Evolutionary conservation across 2,113 vertebrate species (phyloP).

Genomic region (Salminus brasiliensis): DNA sequence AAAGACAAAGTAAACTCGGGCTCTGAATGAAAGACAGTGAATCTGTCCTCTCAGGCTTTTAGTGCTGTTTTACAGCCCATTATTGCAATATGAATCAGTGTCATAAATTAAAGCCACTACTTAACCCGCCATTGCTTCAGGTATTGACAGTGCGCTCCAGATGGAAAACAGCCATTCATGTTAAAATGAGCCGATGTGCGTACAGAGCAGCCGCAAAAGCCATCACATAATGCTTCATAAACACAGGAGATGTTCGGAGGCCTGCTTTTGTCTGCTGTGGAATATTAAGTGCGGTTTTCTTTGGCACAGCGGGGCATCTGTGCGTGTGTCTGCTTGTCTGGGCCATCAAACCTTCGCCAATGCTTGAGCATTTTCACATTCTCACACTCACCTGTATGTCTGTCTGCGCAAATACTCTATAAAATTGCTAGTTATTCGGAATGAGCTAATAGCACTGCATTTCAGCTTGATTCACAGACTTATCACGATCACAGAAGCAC

Average conservation of each 20-base stretch:
- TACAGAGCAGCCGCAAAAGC: slow-evolving; percentile 34
- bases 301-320: slow-evolving; percentile 46
- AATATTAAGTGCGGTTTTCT: slow-evolving; percentile 57
- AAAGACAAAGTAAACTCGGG: slow-evolving; percentile 6
- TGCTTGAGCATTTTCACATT: slow-evolving; percentile 52
- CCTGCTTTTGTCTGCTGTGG: slow-evolving; percentile 45
- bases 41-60: slow-evolving; percentile 11
- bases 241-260: slow-evolving; percentile 36
- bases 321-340: slow-evolving; percentile 49
- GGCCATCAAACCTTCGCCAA: slow-evolving; percentile 39
- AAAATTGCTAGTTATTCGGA: slow-evolving; percentile 54
- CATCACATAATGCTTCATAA: slow-evolving; percentile 30
- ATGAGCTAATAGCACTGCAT: slow-evolving; percentile 50
- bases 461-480: slow-evolving; percentile 23
- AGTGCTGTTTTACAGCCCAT: slow-evolving; percentile 27
- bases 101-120: slow-evolving; percentile 27
- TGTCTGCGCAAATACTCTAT: slow-evolving; percentile 59
- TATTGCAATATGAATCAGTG: slow-evolving; percentile 35
- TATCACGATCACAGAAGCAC: not conserved
- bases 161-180: not conserved
- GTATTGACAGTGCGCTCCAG: slow-evolving; percentile 43
- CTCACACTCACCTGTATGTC: slow-evolving; percentile 37
- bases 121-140: slow-evolving; percentile 39
- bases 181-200: slow-evolving; percentile 35
- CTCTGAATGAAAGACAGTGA: slow-evolving; percentile 21